Evolutionary conservation across 2,797 vertebrate genomes (phyloP), one percentile per base, ranked within the genome.

Genomic region (Molossus molossus): DNA sequence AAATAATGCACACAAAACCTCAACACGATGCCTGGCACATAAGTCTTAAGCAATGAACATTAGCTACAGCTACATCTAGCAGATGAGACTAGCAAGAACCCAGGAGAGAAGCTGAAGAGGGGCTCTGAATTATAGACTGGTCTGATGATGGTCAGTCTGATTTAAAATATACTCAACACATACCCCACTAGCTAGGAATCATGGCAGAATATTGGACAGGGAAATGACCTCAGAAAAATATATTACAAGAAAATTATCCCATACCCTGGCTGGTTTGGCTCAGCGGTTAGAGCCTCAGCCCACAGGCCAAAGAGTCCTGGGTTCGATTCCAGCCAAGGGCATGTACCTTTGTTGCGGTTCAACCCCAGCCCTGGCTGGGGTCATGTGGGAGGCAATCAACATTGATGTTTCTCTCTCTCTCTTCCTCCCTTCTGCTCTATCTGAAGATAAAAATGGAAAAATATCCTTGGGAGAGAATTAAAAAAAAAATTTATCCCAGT

Each of bases 191-290:
- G 45, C 55, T 76, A 77, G 55, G 69, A 94, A 70, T 62, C 69
- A 76, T 15, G 21, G 83, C 62, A 87, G 53, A 77, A 57, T 64
- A 67, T 8, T 29, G 2, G 27, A 86, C 73, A 93, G 60, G 45
- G 15, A 90, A 92, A n/a, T 58, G 15, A 75, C 20, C 11, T 37
- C 75, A 40, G 72, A 65, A 93, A 88, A 93, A 76, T 20, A 17
- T 58, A 33, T 75, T 81, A 62, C 40, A 62, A 62, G 40, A 95
- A 87, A 93, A 45, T 45, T 45, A 45, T 45, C 40, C 40, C 40
- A 45, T 45, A 45, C 40, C 40, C 40, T 45, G 40, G 40, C 40
- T 6, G 40, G 40, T 5, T 45, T 45, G 40, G 40, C 40, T 45
- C 40, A 45, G 40, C 40, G 40, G 40, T 45, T 45, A 45, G 40